Percentiles rank a stretch among this genome's conserved stretches.
phyloP scores from a whole-genome alignment of 1,140 invertebrate genomes.

The Lutraria rhynchaena region DNA sequence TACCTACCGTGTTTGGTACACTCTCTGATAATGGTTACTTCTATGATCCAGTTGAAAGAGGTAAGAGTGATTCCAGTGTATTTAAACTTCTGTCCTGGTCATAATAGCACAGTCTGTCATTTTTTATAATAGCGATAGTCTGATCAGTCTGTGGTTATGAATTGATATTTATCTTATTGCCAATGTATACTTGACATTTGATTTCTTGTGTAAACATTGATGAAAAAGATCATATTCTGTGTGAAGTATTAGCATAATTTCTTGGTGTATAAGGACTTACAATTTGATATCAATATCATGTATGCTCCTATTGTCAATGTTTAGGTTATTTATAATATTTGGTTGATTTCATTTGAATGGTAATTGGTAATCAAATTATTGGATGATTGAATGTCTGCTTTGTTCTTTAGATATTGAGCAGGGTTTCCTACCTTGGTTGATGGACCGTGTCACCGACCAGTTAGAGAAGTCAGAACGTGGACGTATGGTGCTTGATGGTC shows the following conservation, averaged over 20 bases:
- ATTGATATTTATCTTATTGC: neutral
- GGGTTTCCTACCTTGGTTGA: conserved; percentile 93
- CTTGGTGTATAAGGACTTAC: too few relatives aligned
- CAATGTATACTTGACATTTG: too few relatives aligned
- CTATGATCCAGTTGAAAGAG: conserved; percentile 87
- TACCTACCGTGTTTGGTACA: conserved; percentile 91
- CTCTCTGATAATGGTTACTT: conserved; percentile 90
- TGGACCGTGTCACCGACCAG: conserved; percentile 90
- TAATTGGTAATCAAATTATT: too few relatives aligned
- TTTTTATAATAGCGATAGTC: neutral
- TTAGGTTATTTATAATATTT: too few relatives aligned
- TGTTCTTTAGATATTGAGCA: conserved; percentile 85
- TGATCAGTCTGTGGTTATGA: neutral
- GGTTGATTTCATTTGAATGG: too few relatives aligned
- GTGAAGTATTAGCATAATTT: too few relatives aligned
- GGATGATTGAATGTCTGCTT: too few relatives aligned
- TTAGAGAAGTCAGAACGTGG: conserved; percentile 90
- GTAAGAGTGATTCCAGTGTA: conserved; percentile 79
- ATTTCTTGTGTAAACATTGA: too few relatives aligned
- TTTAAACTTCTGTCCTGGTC: too few relatives aligned
- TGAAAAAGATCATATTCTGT: too few relatives aligned
- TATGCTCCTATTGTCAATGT: too few relatives aligned
- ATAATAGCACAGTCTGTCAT: neutral
- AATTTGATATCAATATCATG: too few relatives aligned
- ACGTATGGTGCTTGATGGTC: conserved; percentile 88